These are phyloP conservation scores for Corapipo altera DNA, from an alignment of 2,113 vertebrate genomes.

Conservation along the genomic window DNA sequence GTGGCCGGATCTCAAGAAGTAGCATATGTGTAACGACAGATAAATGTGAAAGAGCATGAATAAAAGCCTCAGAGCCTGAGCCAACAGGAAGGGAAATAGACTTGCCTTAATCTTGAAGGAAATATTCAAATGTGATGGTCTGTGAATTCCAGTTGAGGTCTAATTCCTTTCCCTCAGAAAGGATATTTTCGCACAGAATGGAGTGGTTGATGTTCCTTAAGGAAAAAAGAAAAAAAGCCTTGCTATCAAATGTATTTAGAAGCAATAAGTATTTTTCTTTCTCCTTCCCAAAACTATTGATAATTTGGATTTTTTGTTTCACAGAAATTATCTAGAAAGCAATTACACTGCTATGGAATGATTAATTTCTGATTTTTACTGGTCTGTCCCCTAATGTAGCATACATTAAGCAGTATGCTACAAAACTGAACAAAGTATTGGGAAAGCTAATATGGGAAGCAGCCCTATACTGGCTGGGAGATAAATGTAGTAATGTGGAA, in stretches of 20 bases:
- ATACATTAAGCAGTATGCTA: neutral
- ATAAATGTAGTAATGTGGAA: neutral
- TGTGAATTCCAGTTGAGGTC: slow-evolving; percentile 17
- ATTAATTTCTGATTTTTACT: neutral
- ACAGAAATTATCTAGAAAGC: neutral
- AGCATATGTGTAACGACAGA: neutral
- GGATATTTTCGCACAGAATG: neutral
- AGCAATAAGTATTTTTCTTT: neutral
- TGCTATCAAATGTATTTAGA: neutral
- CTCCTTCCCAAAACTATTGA: neutral
- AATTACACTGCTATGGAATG: neutral
- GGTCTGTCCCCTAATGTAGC: neutral
- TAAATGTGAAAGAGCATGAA: slow-evolving; percentile 45
- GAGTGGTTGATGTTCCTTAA: neutral
- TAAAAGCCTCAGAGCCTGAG: slow-evolving; percentile 20
- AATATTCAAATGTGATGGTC: slow-evolving; percentile 1
- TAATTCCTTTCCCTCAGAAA: neutral
- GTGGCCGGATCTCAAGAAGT: neutral
- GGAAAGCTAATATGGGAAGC: neutral
- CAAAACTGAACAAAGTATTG: neutral
- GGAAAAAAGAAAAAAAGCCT: neutral
- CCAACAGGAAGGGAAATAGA: slow-evolving; percentile 19
- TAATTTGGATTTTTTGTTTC: neutral
- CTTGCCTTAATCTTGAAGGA: slow-evolving; percentile 19
- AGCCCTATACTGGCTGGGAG: neutral